Evolutionary conservation across 2,797 vertebrate species (phyloP).

Genomic region (Diceros bicornis): DNA sequence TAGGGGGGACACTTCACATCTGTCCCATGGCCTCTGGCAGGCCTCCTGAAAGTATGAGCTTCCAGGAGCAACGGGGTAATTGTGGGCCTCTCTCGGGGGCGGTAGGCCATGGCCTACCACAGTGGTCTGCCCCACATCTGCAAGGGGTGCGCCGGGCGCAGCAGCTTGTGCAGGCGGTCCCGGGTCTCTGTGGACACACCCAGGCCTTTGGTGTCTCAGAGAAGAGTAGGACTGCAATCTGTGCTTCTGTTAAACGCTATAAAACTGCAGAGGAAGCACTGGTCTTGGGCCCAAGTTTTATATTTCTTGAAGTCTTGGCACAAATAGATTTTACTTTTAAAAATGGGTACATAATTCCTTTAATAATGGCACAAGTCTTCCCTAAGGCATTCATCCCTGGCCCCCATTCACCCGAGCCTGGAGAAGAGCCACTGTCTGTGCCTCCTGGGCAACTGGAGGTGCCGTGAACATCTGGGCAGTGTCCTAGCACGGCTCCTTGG

Average conservation of each 20-base stretch:
- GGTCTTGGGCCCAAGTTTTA: background rate
- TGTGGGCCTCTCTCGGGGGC: background rate
- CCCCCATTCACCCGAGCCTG: background rate
- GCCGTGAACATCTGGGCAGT: background rate
- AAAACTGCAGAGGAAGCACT: background rate
- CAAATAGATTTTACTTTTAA: constrained; percentile 8
- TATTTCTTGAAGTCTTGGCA: background rate
- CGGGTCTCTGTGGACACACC: background rate
- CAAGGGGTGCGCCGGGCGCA: background rate
- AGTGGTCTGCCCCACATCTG: background rate
- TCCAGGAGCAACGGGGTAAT: background rate
- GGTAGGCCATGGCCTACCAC: rapidly evolving
- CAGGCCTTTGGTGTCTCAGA: background rate
- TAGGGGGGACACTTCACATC: rapidly evolving
- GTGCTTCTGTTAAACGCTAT: background rate
- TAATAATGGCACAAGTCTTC: background rate
- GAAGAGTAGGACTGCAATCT: background rate
- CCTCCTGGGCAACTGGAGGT: background rate
- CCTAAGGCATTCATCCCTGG: background rate
- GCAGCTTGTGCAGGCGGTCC: background rate
- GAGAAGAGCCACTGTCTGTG: background rate
- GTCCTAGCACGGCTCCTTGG: rapidly evolving
- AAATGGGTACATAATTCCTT: background rate
- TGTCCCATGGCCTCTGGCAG: background rate
- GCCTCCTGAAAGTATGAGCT: background rate